Evolutionary conservation across 2,888 invertebrate species (phyloP), one percentile per base, ranked within the genome.

Genomic region (Pogonocherus hispidulus): DNA sequence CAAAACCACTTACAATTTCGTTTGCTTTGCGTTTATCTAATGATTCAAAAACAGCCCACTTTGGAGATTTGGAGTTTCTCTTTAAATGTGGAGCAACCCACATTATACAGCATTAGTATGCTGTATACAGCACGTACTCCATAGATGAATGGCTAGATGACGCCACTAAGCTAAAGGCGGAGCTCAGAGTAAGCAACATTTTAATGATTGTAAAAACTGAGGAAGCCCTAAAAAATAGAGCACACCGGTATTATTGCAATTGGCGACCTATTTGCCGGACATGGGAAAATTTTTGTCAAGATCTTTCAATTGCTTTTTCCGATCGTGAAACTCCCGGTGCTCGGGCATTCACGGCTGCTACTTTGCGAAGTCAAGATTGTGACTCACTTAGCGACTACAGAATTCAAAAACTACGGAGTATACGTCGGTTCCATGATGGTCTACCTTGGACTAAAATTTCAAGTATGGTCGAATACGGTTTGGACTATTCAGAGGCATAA

Each of bases 121-220:
- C n/a, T n/a, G n/a, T n/a, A n/a, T n/a, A n/a, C n/a, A 67, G 66
- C 23, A 23, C 47, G 0, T 60, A 67, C 22, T 11, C 69, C 1
- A 72, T 73, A 9, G 69, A 72, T 52, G 72, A 72, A 32, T 72
- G 72, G 72, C 54, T 73, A 18, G 63, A 70, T 11, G 66, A 27
- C 19, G 72, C 62, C 20, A 63, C 66, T 2, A 72, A 73, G 22
- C 41, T 72, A 18, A 72, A 72, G 52, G 18, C 54, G 2, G 72
- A 73, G 52, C 55, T 41, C 3, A 4, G 41, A 23, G 47, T 65
- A 5, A 46, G 54, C 4, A 52, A 67, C 20, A 18, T 44, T 8
- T 14, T 64, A 11, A 65, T 67, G 54, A 67, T 67, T n/a, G 20
- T 55, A 4, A 67, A 67, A 44, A 54, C 63, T 8, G 55, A 63